These are phyloP conservation scores for Acromyrmex charruanus DNA, from an alignment of 1,140 invertebrate species.

Conservation along the genomic window DNA sequence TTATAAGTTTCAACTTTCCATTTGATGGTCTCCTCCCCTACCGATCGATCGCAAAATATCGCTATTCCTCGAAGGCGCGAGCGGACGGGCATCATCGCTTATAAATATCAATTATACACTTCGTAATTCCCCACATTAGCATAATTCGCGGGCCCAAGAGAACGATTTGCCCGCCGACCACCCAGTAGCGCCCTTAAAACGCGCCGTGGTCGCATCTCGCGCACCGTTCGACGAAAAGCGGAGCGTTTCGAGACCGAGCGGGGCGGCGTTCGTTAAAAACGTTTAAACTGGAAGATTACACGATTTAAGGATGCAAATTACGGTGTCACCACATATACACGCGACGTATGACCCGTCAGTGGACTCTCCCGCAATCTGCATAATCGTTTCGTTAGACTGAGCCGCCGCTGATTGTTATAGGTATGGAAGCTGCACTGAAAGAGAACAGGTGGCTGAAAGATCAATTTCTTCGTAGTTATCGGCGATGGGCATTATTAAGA, in stretches of 20 bases:
- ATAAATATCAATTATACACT: conserved; percentile 86
- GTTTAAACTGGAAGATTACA: conserved; percentile 81
- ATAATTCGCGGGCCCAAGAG: conserved; percentile 81
- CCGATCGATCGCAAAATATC: conserved; percentile 4
- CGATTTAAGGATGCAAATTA: conserved; percentile 82
- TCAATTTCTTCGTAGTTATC: conserved; percentile 54
- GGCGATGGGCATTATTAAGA: conserved; percentile 24
- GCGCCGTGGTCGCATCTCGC: conserved; percentile 33
- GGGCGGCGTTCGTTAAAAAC: conserved; percentile 79
- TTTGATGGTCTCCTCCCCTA: background rate
- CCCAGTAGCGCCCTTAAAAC: conserved; percentile 79
- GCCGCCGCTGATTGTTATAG: conserved; percentile 75
- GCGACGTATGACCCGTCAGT: conserved; percentile 79
- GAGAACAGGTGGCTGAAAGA: conserved; percentile 78
- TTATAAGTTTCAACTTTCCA: conserved; percentile 31
- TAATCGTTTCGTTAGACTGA: conserved; percentile 79
- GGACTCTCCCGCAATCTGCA: conserved; percentile 75
- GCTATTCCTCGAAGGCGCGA: background rate
- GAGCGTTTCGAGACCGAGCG: background rate
- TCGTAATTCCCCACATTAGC: conserved; percentile 82
- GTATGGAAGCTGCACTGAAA: conserved; percentile 69
- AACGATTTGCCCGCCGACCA: conserved; percentile 83
- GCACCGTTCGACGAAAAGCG: conserved; percentile 4
- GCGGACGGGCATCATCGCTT: conserved; percentile 66
- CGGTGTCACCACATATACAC: conserved; percentile 80